Percentiles rank a stretch among this genome's conserved stretches.
Evolutionary conservation across 2,797 vertebrate species (phyloP).

Genomic region (Capromys pilorides): DNA sequence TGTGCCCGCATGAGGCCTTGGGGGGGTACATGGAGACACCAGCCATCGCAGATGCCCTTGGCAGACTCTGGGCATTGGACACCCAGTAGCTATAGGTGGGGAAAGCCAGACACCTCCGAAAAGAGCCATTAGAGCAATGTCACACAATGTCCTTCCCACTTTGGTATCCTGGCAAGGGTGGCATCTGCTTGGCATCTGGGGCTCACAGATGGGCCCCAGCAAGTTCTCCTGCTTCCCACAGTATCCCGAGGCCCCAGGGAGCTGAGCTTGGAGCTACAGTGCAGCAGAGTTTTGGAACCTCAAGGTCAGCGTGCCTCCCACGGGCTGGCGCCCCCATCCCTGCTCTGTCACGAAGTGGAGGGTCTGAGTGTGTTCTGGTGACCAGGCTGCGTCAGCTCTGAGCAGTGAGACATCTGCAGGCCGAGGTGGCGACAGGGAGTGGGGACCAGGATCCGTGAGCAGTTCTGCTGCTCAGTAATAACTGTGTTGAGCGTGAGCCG

Average conservation of each 20-base stretch:
- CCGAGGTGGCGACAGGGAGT: background rate
- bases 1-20: background rate
- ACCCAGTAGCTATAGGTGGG: background rate
- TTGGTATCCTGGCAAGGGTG: background rate
- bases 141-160: background rate
- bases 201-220: background rate
- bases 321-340: background rate
- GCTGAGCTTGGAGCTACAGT: background rate
- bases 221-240: background rate
- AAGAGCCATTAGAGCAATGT: background rate
- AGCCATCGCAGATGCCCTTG: background rate
- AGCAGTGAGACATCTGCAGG: background rate
- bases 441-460: background rate
- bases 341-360: no score
- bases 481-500: conserved; percentile 31
- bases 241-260: background rate
- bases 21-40: background rate
- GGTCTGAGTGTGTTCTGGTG: background rate
- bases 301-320: conserved; percentile 38
- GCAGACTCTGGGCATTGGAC: background rate
- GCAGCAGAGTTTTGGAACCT: conserved; percentile 30
- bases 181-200: background rate
- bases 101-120: background rate
- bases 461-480: background rate
- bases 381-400: background rate